Evolutionary conservation across 2,888 invertebrate species (phyloP).

Genomic region (Drosophila lacicola): DNA sequence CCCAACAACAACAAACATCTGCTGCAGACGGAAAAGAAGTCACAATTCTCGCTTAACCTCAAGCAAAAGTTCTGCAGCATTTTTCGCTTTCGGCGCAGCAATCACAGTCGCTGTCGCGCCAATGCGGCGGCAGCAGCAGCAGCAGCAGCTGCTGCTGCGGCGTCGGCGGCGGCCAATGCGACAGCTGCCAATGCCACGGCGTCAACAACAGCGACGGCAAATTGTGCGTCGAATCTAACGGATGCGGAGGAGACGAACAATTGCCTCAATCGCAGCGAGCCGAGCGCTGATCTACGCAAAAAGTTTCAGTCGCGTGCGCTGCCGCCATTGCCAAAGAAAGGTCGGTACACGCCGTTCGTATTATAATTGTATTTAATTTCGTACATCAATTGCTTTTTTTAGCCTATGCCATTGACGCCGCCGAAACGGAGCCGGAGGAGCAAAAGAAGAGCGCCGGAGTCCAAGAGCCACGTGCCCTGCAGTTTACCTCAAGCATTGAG

Average conservation of each 20-base stretch:
- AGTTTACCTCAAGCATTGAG: constrained; percentile 96
- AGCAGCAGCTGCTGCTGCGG: constrained; percentile 27
- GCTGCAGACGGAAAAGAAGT: constrained; percentile 87
- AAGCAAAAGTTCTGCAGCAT: constrained; percentile 94
- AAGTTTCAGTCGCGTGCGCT: constrained; percentile 89
- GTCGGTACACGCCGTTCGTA: constrained; percentile 63
- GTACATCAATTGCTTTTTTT: neutral
- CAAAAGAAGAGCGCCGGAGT: constrained; percentile 76
- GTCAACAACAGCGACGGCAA: constrained; percentile 21
- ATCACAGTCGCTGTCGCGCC: constrained; percentile 78
- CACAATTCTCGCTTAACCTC: constrained; percentile 90
- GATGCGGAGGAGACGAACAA: constrained; percentile 52
- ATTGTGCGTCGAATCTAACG: constrained; percentile 13
- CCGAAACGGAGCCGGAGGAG: constrained; percentile 64
- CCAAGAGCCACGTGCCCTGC: constrained; percentile 86
- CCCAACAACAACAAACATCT: constrained; percentile 76
- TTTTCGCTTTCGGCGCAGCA: constrained; percentile 89
- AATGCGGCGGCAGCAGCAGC: constrained; percentile 29
- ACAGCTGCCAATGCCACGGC: constrained; percentile 20
- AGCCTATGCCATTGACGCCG: constrained; percentile 70
- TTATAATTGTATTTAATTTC: neutral
- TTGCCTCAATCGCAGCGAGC: constrained; percentile 50
- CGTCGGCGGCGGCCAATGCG: constrained; percentile 34
- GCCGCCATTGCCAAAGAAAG: constrained; percentile 88
- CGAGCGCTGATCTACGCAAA: constrained; percentile 78